Evolutionary conservation across 2,797 vertebrate species (phyloP).

Genomic region (Crocodylus rhombifer): DNA sequence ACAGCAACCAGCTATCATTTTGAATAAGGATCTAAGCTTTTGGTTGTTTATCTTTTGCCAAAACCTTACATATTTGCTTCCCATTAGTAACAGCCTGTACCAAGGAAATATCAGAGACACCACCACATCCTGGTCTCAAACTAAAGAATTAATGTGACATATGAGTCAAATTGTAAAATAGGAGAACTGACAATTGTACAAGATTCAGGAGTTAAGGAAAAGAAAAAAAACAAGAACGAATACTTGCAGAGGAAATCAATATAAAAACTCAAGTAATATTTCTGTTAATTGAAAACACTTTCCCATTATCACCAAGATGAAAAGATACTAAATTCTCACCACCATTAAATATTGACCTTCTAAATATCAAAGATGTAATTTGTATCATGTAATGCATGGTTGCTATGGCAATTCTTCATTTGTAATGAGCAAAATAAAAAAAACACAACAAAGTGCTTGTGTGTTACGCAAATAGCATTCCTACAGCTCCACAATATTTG

Average conservation of each 20-base stretch:
- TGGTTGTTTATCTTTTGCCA: neutral
- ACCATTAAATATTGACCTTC: neutral
- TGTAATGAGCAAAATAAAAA: neutral
- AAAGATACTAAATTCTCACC: neutral
- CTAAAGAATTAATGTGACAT: neutral
- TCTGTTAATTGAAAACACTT: neutral
- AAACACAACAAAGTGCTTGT: neutral
- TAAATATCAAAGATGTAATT: neutral
- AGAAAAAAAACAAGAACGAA: neutral
- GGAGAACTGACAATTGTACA: neutral
- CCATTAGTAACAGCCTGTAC: fast-evolving
- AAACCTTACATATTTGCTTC: neutral
- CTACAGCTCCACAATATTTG: neutral
- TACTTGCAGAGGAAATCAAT: neutral
- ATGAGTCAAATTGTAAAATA: neutral
- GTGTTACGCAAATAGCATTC: neutral
- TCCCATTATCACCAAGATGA: neutral
- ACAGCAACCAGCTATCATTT: neutral
- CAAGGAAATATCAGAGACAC: neutral
- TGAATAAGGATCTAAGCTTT: neutral
- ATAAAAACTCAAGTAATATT: neutral
- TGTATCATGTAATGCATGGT: fast-evolving
- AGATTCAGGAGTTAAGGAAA: neutral
- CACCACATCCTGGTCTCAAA: too few species aligned
- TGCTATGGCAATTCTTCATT: constrained; percentile 28